phyloP scores from a whole-genome alignment of 2,113 vertebrate species.

The Siniperca knerii region DNA sequence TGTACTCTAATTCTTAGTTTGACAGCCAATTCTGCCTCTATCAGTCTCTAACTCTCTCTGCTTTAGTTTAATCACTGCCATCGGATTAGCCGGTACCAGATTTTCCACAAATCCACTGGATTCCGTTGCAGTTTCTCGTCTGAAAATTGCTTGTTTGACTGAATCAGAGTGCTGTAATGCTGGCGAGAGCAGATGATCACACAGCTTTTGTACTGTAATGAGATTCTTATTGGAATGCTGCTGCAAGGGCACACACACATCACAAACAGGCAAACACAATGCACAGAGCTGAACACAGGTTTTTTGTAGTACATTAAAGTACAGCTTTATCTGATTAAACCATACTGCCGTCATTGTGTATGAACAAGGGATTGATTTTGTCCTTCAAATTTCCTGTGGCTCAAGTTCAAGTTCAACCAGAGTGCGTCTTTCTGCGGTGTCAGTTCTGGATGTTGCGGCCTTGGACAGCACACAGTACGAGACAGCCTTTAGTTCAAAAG shows the following conservation, averaged over 20 bases:
- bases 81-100: conserved; percentile 7
- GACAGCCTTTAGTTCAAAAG: not conserved
- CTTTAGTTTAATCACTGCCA: conserved; percentile 23
- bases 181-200: conserved; percentile 37
- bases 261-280: conserved; percentile 3
- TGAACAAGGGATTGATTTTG: conserved; percentile 22
- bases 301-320: conserved; percentile 37
- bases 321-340: conserved; percentile 48
- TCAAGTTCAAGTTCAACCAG: conserved; percentile 29
- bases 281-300: conserved; percentile 15
- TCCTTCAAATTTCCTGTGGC: conserved; percentile 48
- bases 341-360: conserved; percentile 27
- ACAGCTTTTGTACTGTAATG: conserved; percentile 58
- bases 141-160: conserved; percentile 7
- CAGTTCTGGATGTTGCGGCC: conserved; percentile 6
- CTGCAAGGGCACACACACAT: not conserved
- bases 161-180: conserved; percentile 6
- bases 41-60: not conserved
- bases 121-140: not conserved
- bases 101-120: conserved; percentile 7
- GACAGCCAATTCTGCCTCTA: not conserved
- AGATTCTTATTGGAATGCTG: conserved; percentile 53
- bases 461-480: not conserved
- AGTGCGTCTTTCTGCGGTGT: conserved; percentile 6
- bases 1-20: conserved; percentile 6